Evolutionary conservation across 2,888 invertebrate genomes (phyloP), one percentile per base, ranked within the genome.

Genomic region (Xestia c-nigrum): DNA sequence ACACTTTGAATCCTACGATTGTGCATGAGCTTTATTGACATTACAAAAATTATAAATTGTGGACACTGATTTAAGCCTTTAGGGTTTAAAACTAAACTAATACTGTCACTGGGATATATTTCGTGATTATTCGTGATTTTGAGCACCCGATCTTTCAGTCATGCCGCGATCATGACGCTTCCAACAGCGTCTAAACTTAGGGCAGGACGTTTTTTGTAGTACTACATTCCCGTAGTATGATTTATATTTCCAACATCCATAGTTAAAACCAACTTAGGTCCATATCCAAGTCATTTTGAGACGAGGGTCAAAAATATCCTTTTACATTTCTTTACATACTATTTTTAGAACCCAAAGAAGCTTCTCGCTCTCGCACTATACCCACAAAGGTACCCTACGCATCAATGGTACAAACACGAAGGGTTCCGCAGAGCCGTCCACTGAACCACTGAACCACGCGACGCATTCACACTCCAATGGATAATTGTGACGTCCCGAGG

Each of bases 401-500:
- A 67, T 88, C 75, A 77, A 73, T 82, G 52, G 63, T 52, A 61
- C 74, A 79, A 79, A 79, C 76, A 40, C 61, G 67, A 57, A 65
- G 85, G 87, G 85, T 76, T 78, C 61, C 47, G 50, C 65, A 76
- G 72, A 69, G 50, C 67, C 40, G 52, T 50, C 73, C 76, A 76
- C 64, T 64, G 64, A 64, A 64, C 73, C 76, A 76, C 64, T 64
- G 64, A 64, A 64, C 74, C 80, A 78, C 24, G 75, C 65, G 67
- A 47, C 69, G 83, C 89, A 87, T 87, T 88, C 81, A 88, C 87
- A 88, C 87, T 81, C 72, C 72, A 64, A 5, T 47, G 78, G 40
- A 69, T 72, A 81, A 79, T 59, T 74, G 78, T 79, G 70, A 77
- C 78, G 74, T 81, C 64, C 65, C 70, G 47, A 52, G 72, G 74